Evolutionary conservation across 2,888 invertebrate species (phyloP).

Genomic region (Carpatolechia fugitivella): DNA sequence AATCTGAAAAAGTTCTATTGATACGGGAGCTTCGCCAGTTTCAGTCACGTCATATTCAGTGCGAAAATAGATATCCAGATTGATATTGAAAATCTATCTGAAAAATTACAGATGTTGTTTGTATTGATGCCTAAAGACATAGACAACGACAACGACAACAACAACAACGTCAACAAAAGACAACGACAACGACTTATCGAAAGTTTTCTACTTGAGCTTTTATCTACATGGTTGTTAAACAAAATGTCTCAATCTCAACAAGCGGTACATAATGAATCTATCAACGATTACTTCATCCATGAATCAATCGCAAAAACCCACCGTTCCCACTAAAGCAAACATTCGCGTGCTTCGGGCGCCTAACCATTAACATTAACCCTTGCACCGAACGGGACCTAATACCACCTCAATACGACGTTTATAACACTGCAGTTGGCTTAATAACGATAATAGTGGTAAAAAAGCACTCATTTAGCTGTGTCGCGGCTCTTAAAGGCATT

Average conservation of each 20-base stretch:
- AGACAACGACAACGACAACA: too few relatives aligned
- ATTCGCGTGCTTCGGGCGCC: neutral
- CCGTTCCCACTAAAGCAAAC: neutral
- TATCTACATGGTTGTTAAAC: neutral
- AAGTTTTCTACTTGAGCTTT: neutral
- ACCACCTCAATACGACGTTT: neutral
- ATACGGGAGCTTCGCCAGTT: too few relatives aligned
- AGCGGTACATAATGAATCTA: constrained; percentile 1
- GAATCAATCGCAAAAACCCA: neutral
- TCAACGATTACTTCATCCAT: neutral
- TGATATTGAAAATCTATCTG: too few relatives aligned
- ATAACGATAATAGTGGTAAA: constrained; percentile 16
- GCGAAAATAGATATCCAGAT: too few relatives aligned
- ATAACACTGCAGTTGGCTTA: neutral
- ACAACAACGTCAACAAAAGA: too few relatives aligned
- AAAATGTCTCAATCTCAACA: neutral
- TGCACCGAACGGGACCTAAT: constrained; percentile 10
- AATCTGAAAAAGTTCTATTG: too few relatives aligned
- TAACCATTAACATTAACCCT: neutral
- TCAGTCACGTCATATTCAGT: too few relatives aligned
- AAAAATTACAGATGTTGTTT: too few relatives aligned
- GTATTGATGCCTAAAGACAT: too few relatives aligned
- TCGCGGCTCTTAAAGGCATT: constrained; percentile 1
- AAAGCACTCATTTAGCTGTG: constrained; percentile 14
- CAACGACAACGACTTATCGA: too few relatives aligned